Evolutionary conservation across 1,140 invertebrate species (phyloP), one percentile per base, ranked within the genome.

Genomic region (Patella vulgata): DNA sequence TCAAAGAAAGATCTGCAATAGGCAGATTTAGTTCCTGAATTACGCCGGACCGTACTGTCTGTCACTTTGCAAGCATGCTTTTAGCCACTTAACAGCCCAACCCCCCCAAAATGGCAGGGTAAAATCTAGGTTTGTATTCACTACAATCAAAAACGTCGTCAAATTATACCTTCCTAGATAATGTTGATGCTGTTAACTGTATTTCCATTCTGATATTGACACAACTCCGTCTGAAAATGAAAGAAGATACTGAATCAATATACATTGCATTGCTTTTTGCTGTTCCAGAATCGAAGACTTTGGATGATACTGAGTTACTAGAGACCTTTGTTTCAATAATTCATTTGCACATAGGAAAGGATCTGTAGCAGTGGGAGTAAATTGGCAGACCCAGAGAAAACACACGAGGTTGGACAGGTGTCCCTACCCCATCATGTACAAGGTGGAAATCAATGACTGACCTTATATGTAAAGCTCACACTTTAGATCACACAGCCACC

Each of bases 151-250:
- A n/a, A n/a, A n/a, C n/a, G n/a, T n/a, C n/a, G n/a, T n/a, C n/a
- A n/a, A n/a, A n/a, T 64, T 42, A 51, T 70, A 80, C 80, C 74
- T 81, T 82, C 70, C 71, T 77, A 55, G 74, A 71, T 30, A 79
- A 58, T 46, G 76, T 76, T 57, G 71, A 51, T 14, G 77, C 70
- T 14, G 67, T 27, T 11, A 71, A 73, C 28, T 77, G 69, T 31
- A 80, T 25, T 58, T 77, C 75, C 68, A 82, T 77, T 36, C 70
- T 73, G 12, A 82, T 52, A 2, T 71, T 57, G 36, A 82, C 66
- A 48, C 69, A 60, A 39, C 54, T 65, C 59, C 71, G 67, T 48
- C 80, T 82, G 64, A 50, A 77, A 70, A 52, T 53, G 31, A 48
- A 61, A 50, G 36, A 65, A 50, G 19, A n/a, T 11, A 21, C 8